Base-by-base conservation (phyloP, 1,140 invertebrate genomes). In the Lamellibrachia luymesi region DNA sequence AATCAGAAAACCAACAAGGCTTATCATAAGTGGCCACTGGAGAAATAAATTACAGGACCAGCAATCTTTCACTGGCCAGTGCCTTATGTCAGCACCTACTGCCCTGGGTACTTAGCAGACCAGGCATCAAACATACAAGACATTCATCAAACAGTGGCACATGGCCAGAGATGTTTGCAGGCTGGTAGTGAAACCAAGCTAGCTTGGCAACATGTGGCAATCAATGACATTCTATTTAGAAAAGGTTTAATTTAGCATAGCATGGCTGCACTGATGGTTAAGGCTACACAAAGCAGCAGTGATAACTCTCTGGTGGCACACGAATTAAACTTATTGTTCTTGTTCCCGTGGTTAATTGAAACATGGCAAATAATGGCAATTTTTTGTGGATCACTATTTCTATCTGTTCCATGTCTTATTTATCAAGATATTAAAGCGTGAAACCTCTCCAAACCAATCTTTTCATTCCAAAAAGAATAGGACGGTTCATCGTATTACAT, bases 1-100 rank as follows among this genome's bases (percentile, higher is more conserved):
- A 80, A 80, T 80, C 64, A 80, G 64, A 80, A 80, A 80, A 80
- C 64, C 64, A 80, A 80, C 64, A 80, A 80, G 64, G 64, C 64
- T 80, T 80, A 80, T 80, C 64, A 80, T 80, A 80, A 80, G 64
- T 80, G 64, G 64, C 64, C 64, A 80, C 64, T 80, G 64, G 64
- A 80, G 64, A 80, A 80, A 80, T 80, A 80, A 22, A 80, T 80
- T 80, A 80, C 64, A 80, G 64, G 6, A 80, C 13, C 8, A 80
- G 64, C 64, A 80, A 80, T 80, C 64, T 80, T 80, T 80, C 64
- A 80, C 64, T 80, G 6, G 64, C 13, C 6, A 22, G 64, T 80
- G 64, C 25, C 13, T 8, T 80, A 10, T 80, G 64, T 80, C 64
- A 80, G 6, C 64, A 4, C 64, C 64, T 17, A 10, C 25, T 17